phyloP scores from a whole-genome alignment of 2,797 vertebrate genomes.

The Pteropus rufus region DNA sequence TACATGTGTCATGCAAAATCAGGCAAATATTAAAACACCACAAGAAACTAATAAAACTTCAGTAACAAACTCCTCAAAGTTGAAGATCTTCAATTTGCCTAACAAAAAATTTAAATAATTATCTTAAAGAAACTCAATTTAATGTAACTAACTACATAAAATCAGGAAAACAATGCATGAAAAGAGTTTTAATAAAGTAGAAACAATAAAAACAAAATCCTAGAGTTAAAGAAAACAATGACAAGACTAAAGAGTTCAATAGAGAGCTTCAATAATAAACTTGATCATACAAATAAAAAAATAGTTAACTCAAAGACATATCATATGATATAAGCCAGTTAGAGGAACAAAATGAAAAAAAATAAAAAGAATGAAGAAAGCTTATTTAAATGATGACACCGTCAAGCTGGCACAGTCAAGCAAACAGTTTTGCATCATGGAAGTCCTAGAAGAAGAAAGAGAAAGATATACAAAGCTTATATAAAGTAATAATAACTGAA shows the following conservation, averaged over 20 bases:
- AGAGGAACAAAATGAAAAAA: background rate
- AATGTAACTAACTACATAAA: no score
- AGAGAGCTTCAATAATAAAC: background rate
- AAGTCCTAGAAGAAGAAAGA: background rate
- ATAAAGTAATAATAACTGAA: background rate
- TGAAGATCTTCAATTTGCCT: no score
- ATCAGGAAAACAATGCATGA: no score
- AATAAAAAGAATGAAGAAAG: background rate
- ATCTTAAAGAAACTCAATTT: no score
- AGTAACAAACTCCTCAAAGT: no score
- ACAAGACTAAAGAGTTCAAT: background rate
- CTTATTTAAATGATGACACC: background rate
- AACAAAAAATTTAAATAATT: no score
- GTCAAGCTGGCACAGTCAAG: background rate
- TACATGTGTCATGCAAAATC: background rate
- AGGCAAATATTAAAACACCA: background rate
- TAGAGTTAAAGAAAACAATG: background rate
- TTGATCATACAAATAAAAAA: background rate
- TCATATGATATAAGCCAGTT: background rate
- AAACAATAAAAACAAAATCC: no score
- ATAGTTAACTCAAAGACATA: background rate
- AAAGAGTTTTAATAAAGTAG: no score
- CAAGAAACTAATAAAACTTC: background rate
- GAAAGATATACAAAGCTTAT: background rate
- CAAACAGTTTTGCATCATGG: background rate